These are phyloP conservation scores for Galeopterus variegatus DNA, from an alignment of 2,113 vertebrate genomes.

Conservation along the genomic window DNA sequence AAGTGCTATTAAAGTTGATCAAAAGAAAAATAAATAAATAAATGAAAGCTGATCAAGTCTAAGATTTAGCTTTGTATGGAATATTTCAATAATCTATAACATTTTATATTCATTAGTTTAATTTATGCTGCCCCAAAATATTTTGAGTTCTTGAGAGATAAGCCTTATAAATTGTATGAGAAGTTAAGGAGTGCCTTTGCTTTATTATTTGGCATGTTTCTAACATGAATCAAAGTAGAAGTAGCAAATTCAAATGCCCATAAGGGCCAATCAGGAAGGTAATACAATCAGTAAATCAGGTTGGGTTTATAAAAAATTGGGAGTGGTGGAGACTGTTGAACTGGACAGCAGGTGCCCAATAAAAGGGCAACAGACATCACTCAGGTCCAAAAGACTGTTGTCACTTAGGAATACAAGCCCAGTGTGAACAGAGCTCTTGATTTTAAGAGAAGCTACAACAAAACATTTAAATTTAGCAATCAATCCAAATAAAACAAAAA, in stretches of 20 bases:
- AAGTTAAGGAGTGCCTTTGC: not conserved
- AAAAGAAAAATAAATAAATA: not conserved
- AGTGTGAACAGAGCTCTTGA: not conserved
- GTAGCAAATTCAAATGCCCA: constrained; percentile 4
- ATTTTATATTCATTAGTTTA: constrained; percentile 58
- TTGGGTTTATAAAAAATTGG: not conserved
- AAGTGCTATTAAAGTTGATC: constrained; percentile 27
- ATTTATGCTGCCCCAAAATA: constrained; percentile 33
- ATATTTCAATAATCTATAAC: constrained; percentile 5
- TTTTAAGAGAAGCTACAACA: constrained; percentile 12
- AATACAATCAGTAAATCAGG: constrained; percentile 53
- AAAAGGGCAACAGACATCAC: not conserved
- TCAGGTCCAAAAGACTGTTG: not conserved
- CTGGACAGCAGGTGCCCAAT: not conserved
- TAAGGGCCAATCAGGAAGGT: constrained; percentile 21
- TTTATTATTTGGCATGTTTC: constrained; percentile 65
- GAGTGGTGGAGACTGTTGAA: not conserved
- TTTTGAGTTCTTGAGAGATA: constrained; percentile 30
- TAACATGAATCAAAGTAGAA: constrained; percentile 43
- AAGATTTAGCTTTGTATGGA: constrained; percentile 29
- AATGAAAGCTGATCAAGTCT: not conserved
- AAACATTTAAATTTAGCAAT: constrained; percentile 11
- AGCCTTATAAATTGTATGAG: not conserved
- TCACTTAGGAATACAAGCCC: not conserved
- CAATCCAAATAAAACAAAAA: constrained; percentile 36